Evolutionary conservation across 2,888 invertebrate species (phyloP).

Genomic region (Zootermopsis nevadensis): DNA sequence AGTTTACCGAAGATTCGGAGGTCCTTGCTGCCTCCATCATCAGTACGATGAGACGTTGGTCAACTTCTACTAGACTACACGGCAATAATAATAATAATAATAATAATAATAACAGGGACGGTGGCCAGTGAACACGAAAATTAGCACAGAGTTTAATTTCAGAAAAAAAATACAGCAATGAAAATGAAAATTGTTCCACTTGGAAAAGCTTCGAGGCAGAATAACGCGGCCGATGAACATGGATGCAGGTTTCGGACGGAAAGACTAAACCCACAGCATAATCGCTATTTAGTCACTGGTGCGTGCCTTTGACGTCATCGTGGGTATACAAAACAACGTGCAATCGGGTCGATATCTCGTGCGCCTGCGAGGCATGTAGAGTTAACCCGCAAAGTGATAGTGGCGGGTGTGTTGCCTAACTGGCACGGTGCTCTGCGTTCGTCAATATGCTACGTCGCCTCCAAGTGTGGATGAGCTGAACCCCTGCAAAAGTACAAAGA

Average conservation of each 20-base stretch:
- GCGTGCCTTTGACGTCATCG: constrained; percentile 41
- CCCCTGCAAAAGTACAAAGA: no score
- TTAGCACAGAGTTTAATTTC: no score
- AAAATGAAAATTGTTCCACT: no score
- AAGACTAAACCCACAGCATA: constrained; percentile 19
- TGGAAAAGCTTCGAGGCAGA: neutral
- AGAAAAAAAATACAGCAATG: no score
- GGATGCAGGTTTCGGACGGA: constrained; percentile 31
- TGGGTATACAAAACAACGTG: constrained; percentile 40
- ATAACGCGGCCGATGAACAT: neutral
- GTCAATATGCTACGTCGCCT: neutral
- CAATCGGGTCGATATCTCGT: constrained; percentile 39
- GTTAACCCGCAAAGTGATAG: constrained; percentile 29
- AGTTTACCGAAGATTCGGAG: no score
- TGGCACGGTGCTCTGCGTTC: neutral
- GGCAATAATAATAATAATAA: no score
- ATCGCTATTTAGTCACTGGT: constrained; percentile 40
- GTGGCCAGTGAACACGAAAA: no score
- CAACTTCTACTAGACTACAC: no score
- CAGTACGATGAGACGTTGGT: no score
- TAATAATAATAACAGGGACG: no score
- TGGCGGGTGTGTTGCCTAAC: constrained; percentile 20
- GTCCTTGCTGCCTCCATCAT: no score
- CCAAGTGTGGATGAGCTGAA: neutral
- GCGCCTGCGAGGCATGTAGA: constrained; percentile 30